phyloP scores from a whole-genome alignment of 1,140 invertebrate genomes.

The Pseudomyrmex gracilis region DNA sequence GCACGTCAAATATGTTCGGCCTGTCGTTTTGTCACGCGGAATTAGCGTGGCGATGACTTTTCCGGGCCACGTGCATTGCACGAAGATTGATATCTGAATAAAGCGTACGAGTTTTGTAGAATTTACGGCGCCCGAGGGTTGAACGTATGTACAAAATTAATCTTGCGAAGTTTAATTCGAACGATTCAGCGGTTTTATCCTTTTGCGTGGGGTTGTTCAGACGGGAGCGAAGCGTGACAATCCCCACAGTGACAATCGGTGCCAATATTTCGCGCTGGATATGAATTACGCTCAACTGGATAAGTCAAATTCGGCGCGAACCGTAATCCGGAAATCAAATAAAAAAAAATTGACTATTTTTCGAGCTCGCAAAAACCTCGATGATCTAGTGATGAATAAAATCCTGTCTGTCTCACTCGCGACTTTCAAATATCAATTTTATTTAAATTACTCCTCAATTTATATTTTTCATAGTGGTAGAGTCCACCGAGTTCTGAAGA shows the following conservation, averaged over 20 bases:
- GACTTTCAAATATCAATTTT: background rate
- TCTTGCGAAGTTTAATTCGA: slow-evolving; percentile 45
- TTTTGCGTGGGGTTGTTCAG: background rate
- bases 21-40: slow-evolving; percentile 64
- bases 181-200: slow-evolving; percentile 15
- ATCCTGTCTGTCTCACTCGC: background rate
- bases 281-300: slow-evolving; percentile 13
- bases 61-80: slow-evolving; percentile 24
- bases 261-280: slow-evolving; percentile 9
- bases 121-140: slow-evolving; percentile 48
- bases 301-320: background rate
- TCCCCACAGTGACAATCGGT: slow-evolving; percentile 6
- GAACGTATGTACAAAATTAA: slow-evolving; percentile 45
- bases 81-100: slow-evolving; percentile 59
- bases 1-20: slow-evolving; percentile 48
- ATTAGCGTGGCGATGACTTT: slow-evolving; percentile 65
- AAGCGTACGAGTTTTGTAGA: slow-evolving; percentile 58
- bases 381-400: background rate
- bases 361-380: background rate
- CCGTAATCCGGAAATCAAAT: background rate
- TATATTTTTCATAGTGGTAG: background rate
- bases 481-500: background rate
- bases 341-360: background rate
- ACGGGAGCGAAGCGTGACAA: background rate
- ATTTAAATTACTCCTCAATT: background rate